A percentile compares a stretch with the other conserved stretches of the same genome.
Conservation (phyloP, 2,888 invertebrate species). For the Myopa testacea region DNA sequence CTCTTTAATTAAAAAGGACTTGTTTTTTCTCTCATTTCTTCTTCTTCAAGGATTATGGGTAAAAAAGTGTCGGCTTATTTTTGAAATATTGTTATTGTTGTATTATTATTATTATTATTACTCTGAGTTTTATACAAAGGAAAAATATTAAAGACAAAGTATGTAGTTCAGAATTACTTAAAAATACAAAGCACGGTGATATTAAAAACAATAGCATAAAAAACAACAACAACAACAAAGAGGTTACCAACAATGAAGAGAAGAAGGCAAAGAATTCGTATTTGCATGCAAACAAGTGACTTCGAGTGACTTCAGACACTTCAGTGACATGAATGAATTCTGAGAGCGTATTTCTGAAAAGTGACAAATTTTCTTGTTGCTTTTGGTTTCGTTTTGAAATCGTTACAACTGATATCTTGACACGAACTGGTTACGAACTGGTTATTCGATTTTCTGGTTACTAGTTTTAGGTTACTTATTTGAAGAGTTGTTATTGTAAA, state of each 20-base stretch:
- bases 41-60: constrained; percentile 19
- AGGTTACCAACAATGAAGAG: neutral
- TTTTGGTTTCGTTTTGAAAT: too few species aligned
- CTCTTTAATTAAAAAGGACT: constrained; percentile 33
- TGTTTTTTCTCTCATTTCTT: neutral
- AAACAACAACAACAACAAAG: neutral
- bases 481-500: too few species aligned
- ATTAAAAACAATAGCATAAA: neutral
- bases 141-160: neutral
- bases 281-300: too few species aligned
- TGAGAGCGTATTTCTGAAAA: too few species aligned
- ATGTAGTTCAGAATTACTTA: neutral
- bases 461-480: too few species aligned
- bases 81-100: constrained; percentile 26
- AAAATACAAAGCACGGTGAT: neutral
- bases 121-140: neutral
- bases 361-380: too few species aligned
- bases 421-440: too few species aligned
- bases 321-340: too few species aligned
- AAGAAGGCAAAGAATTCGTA: neutral
- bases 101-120: constrained; percentile 19
- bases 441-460: too few species aligned
- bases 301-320: too few species aligned
- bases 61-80: constrained; percentile 26
- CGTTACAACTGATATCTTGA: too few species aligned